Evolutionary conservation across 2,888 invertebrate genomes (phyloP), one percentile per base, ranked within the genome.

Genomic region (Megalurothrips usitatus): DNA sequence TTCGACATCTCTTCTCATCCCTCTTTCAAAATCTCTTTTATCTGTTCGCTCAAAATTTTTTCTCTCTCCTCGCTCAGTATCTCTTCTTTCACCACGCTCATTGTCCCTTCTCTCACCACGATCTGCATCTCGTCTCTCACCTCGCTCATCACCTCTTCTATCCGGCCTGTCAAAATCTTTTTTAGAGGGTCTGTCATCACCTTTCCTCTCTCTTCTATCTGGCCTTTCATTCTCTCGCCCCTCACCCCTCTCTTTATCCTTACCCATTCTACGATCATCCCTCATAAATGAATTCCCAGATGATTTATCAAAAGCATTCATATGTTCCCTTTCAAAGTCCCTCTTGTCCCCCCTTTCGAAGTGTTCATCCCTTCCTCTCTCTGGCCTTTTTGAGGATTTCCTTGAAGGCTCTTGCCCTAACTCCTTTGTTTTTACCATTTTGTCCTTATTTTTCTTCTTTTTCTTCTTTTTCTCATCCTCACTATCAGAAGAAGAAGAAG

Each of bases 21-120:
- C 68, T 75, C 68, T 75, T 12, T 75, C 23, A 75, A 10, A 8
- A 10, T 78, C 47, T 82, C 81, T 81, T 82, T 81, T 80, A 49
- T 83, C 58, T 79, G 63, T 23, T 78, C 80, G 68, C 81, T 81
- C 80, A 82, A 52, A 81, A 79, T 81, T 43, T 49, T 68, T 83
- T 81, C 80, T 81, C 78, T 81, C 81, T 83, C 79, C 68, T 10
- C 68, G n/a, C 26, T 23, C 23, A 75, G 12, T 4, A 10, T 75
- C 26, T 84, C 83, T 83, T 81, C 86, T 85, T 82, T 87, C 86
- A 84, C 86, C 86, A 52, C 83, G 84, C 85, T 82, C 82, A 81
- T n/a, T 48, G 68, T 81, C 79, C 82, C 26, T 82, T 81, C 34
- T 81, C 48, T 80, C 79, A 26, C 81, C 81, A 80, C 82, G 34